Evolutionary conservation across 2,113 vertebrate genomes (phyloP), one percentile per base, ranked within the genome.

Genomic region (Leptocoma aspasia): DNA sequence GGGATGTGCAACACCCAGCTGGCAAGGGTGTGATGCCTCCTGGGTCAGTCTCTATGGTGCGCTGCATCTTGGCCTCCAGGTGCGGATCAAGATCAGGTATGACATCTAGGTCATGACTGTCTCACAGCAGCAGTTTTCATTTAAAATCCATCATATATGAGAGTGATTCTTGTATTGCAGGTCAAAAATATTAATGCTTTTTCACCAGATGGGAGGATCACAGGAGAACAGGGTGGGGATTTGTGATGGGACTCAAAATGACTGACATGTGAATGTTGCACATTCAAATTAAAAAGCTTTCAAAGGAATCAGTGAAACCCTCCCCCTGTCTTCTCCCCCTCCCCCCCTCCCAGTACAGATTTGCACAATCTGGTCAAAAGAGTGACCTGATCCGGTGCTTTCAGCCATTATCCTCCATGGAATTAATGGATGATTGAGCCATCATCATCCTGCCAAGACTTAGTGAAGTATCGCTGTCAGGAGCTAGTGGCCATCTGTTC

Each of bases 401-500:
- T 89, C 89, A 97, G 69, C 76, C 89, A 86, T 92, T 95, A 92
- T 92, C 77, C 79, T 59, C 86, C n/a, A 28, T 66, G 49, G 91
- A 71, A 89, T 96, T 96, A 97, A 77, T 92, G 92, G 83, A 39
- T 95, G 94, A 96, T 54, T 91, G 96, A 94, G 89, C 76, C 72
- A 94, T 95, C 91, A 91, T 94, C 91, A 89, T 95, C 82, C 80
- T 94, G 92, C 86, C 89, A 94, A 95, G 86, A 68, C 69, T 82
- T 71, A 82, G 72, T 78, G 77, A 94, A 94, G 65, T 86, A 91
- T 78, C 5, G 4, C 39, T 90, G 79, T 90, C 76, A 95, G 89
- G 39, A 96, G 72, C 69, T 90, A 76, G 42, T 28, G 5, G 30
- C 52, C 87, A 86, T 97, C 86, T 96, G 92, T 92, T 90, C 75